A percentile compares a stretch with the other conserved stretches of the same genome.
Conservation (phyloP, 2,888 invertebrate genomes). For the Meghimatium bilineatum region DNA sequence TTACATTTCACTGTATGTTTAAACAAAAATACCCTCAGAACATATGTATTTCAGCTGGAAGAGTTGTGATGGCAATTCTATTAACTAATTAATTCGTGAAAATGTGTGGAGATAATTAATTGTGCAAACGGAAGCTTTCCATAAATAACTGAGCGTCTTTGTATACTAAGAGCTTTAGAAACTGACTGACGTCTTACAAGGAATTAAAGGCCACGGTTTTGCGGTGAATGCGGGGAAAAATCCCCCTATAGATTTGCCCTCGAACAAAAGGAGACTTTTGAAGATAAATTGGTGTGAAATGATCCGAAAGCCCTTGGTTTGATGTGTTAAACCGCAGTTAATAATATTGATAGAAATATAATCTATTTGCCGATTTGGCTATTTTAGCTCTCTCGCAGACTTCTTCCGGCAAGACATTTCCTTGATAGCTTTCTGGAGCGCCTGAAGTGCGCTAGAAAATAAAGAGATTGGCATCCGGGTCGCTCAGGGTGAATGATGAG, state of each 20-base stretch:
- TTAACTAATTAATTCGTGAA: neutral
- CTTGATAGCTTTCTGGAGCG: constrained; percentile 10
- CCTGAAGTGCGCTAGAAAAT: constrained; percentile 11
- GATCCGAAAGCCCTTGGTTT: constrained; percentile 30
- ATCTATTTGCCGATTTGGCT: constrained; percentile 8
- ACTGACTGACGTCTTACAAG: neutral
- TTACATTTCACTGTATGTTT: neutral
- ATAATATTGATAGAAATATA: constrained; percentile 25
- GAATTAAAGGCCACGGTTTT: neutral
- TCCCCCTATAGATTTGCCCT: constrained; percentile 1
- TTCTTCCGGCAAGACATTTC: constrained; percentile 35
- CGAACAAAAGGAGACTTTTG: constrained; percentile 19
- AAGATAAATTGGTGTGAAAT: constrained; percentile 20
- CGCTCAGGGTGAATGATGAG: neutral
- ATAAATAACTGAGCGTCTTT: neutral
- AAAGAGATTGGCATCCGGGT: constrained; percentile 4
- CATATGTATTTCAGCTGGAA: no score
- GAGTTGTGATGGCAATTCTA: no score
- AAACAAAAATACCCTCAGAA: neutral
- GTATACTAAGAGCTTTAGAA: neutral
- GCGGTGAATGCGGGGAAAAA: constrained; percentile 18
- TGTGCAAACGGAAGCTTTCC: neutral
- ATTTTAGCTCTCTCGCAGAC: constrained; percentile 26
- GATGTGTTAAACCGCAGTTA: constrained; percentile 27
- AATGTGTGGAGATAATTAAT: neutral